Evolutionary conservation across 2,113 vertebrate genomes (phyloP).

Genomic region (Saccopteryx leptura): DNA sequence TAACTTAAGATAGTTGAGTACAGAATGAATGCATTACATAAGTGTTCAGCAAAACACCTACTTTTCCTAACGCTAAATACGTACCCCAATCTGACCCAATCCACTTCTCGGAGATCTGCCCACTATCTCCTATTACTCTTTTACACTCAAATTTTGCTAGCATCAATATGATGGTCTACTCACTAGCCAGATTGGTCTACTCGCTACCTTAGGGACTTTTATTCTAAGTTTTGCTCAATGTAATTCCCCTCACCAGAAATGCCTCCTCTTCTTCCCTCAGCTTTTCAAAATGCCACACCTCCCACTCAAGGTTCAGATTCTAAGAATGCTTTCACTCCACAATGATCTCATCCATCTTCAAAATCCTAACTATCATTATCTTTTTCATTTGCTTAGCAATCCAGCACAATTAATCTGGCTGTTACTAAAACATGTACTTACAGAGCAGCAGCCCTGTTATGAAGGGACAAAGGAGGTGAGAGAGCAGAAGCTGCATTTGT

Average conservation of each 20-base stretch:
- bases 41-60: neutral
- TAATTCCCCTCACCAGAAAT: slow-evolving; percentile 21
- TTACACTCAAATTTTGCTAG: slow-evolving; percentile 15
- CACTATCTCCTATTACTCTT: neutral
- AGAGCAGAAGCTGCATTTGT: neutral
- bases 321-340: neutral
- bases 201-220: neutral
- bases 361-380: neutral
- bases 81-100: neutral
- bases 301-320: slow-evolving; percentile 14
- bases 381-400: neutral
- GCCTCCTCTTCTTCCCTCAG: neutral
- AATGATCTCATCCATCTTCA: neutral
- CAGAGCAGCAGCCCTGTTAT: neutral
- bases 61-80: slow-evolving; percentile 1
- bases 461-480: neutral
- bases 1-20: neutral
- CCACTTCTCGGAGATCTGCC: neutral
- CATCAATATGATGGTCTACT: slow-evolving; percentile 2
- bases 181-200: neutral
- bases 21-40: neutral
- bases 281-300: slow-evolving; percentile 36
- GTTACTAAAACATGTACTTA: neutral
- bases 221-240: neutral
- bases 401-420: neutral